Evolutionary conservation across 2,888 invertebrate genomes (phyloP).

Genomic region (Protula sp.): DNA sequence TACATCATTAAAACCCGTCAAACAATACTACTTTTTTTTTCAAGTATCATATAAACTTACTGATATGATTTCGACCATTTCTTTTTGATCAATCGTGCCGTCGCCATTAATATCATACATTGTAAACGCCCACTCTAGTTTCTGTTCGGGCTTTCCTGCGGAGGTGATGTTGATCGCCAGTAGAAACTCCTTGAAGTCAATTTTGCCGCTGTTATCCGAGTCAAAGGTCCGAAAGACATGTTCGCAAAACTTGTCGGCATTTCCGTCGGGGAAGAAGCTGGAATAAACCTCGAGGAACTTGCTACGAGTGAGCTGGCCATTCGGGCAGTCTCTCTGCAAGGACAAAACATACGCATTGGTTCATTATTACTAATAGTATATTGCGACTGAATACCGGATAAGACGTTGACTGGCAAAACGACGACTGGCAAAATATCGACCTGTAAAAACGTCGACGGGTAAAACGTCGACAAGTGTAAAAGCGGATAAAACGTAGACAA

Average conservation of each 20-base stretch:
- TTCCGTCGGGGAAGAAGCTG: constrained; percentile 92
- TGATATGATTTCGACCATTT: constrained; percentile 52
- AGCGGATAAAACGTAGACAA: no score
- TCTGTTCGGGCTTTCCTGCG: constrained; percentile 47
- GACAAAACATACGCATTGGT: not conserved
- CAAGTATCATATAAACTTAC: constrained; percentile 33
- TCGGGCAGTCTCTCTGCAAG: constrained; percentile 93
- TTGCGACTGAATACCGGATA: no score
- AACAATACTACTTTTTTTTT: no score
- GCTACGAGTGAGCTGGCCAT: constrained; percentile 87
- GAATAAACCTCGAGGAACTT: constrained; percentile 99
- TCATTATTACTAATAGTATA: no score
- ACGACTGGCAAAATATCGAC: no score
- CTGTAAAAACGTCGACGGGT: no score
- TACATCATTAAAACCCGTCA: no score
- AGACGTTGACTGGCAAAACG: no score
- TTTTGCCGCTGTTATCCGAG: constrained; percentile 50
- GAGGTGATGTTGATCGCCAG: constrained; percentile 53
- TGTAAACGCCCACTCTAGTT: constrained; percentile 51
- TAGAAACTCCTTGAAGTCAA: constrained; percentile 53
- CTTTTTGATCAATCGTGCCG: constrained; percentile 49
- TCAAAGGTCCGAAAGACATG: constrained; percentile 98
- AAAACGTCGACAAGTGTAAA: no score
- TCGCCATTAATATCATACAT: constrained; percentile 53
- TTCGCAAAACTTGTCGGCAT: constrained; percentile 95